These are phyloP conservation scores for Microtus agrestis DNA, from an alignment of 2,797 vertebrate genomes.

Conservation along the genomic window DNA sequence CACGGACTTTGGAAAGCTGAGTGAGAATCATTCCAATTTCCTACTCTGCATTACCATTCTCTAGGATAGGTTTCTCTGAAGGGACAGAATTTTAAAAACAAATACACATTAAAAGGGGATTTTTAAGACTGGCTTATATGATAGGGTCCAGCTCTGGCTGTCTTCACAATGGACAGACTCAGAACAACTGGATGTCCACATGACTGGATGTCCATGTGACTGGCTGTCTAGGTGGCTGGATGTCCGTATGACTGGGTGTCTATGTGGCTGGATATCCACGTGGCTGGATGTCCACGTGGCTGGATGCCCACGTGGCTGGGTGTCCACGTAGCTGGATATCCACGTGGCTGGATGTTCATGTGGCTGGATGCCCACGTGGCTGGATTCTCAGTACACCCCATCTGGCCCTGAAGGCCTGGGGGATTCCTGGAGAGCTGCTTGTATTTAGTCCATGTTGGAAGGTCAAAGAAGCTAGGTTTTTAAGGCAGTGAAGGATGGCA, in stretches of 20 bases:
- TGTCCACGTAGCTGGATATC: rapidly evolving
- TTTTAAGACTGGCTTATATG: not conserved
- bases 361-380: not conserved
- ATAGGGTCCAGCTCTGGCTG: not conserved
- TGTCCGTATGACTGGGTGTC: not conserved
- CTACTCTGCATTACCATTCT: not conserved
- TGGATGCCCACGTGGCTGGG: too few species aligned
- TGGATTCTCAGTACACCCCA: not conserved
- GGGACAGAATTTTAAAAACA: not conserved
- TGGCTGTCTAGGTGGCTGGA: too few species aligned
- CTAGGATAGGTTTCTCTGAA: not conserved
- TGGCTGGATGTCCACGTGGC: too few species aligned
- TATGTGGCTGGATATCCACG: rapidly evolving
- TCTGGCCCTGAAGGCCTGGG: not conserved
- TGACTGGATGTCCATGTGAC: not conserved
- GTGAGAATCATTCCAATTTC: not conserved
- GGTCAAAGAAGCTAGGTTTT: not conserved
- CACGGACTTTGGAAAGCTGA: not conserved
- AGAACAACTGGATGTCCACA: too few species aligned
- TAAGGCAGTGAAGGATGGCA: not conserved
- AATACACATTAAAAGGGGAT: not conserved
- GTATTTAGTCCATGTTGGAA: not conserved
- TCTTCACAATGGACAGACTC: not conserved
- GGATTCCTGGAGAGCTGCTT: not conserved
- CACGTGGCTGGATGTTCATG: not conserved